phyloP scores from a whole-genome alignment of 2,888 invertebrate species.

The Teinopalpus imperialis region DNA sequence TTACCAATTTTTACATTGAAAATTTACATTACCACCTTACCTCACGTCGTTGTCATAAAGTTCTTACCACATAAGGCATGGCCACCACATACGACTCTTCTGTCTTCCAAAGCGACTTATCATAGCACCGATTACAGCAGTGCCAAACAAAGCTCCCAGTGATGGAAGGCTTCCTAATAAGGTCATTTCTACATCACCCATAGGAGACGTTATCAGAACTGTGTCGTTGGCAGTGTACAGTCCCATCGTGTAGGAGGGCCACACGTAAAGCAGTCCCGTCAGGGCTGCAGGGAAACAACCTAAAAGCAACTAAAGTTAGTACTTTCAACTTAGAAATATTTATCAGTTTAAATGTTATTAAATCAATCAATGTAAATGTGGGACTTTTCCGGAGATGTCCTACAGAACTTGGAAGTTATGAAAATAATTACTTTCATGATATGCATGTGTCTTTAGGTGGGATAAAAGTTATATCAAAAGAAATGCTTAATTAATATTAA shows the following conservation, averaged over 20 bases:
- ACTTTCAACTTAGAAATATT: too few relatives aligned
- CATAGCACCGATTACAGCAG: constrained; percentile 65
- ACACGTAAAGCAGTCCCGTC: constrained; percentile 69
- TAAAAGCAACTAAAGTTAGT: constrained; percentile 42
- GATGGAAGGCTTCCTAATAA: constrained; percentile 81
- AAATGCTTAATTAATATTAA: too few relatives aligned
- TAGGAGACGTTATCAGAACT: constrained; percentile 61
- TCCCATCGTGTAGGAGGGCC: constrained; percentile 81
- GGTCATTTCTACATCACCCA: constrained; percentile 72
- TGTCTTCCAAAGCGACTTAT: constrained; percentile 79
- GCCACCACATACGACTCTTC: constrained; percentile 73
- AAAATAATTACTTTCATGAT: too few relatives aligned
- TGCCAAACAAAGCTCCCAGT: constrained; percentile 75
- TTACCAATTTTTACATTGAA: too few relatives aligned
- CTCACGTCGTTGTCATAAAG: too few relatives aligned
- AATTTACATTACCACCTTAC: too few relatives aligned
- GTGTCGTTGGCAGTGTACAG: constrained; percentile 59
- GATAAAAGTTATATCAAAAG: too few relatives aligned
- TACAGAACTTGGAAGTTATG: too few relatives aligned
- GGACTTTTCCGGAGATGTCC: too few relatives aligned
- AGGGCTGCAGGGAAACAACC: constrained; percentile 51
- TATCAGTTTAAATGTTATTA: too few relatives aligned
- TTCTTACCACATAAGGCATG: constrained; percentile 72
- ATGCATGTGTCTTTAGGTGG: too few relatives aligned
- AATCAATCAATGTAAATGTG: too few relatives aligned